Conservation (phyloP, 2,113 vertebrate species). For the Hypocryptadius cinnamomeus region DNA sequence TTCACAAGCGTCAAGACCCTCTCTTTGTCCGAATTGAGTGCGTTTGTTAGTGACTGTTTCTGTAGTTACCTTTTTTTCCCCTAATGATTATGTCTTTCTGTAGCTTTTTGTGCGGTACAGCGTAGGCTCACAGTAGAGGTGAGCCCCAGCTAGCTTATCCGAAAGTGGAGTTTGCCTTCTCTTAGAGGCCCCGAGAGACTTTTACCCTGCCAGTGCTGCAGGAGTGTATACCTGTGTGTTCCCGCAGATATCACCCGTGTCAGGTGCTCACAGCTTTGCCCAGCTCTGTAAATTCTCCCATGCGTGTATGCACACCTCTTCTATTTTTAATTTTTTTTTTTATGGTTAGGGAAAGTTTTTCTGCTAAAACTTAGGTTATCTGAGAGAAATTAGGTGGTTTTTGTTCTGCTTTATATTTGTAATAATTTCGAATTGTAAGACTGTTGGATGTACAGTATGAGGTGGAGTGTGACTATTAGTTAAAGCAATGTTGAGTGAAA, state of each 20-base stretch:
- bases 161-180: not conserved
- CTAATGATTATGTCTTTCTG: not conserved
- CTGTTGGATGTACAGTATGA: not conserved
- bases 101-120: not conserved
- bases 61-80: not conserved
- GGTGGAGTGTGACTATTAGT: not conserved
- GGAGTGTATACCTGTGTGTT: not conserved
- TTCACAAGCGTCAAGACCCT: accelerated
- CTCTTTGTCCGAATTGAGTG: not conserved
- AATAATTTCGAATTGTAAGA: not conserved
- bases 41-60: not conserved
- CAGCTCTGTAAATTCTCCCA: not conserved
- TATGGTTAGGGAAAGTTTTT: not conserved
- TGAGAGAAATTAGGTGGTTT: not conserved
- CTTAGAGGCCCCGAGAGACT: not conserved
- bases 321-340: not conserved
- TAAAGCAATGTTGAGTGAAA: not conserved
- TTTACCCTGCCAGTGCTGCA: not conserved
- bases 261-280: not conserved
- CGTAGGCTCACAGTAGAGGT: not conserved
- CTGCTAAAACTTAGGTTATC: not conserved
- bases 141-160: not conserved
- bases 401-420: not conserved
- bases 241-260: not conserved
- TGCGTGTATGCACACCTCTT: accelerated